Evolutionary conservation across 2,888 invertebrate genomes (phyloP), one percentile per base, ranked within the genome.

Genomic region (Agrochola lychnidis): DNA sequence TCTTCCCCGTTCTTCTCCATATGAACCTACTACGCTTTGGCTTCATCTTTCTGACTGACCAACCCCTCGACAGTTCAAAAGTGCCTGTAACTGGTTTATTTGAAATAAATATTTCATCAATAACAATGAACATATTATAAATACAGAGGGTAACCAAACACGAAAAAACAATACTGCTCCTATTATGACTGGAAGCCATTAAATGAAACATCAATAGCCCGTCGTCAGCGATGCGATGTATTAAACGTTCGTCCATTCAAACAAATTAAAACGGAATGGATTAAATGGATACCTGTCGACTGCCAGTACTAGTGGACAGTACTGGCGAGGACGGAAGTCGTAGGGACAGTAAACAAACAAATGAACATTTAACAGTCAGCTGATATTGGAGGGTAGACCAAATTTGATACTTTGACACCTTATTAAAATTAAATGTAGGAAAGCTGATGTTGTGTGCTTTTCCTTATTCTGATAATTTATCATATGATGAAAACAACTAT

Each of bases 231-330:
- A 79, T 48, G 78, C 81, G 87, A 78, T 77, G 56, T 78, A 88
- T 87, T 84, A 88, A 88, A 82, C 82, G 73, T 76, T 77, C 66
- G 30, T 71, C 69, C 82, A 77, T 76, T 80, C 78, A 73, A 82
- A 87, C 80, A 87, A 87, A 87, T 87, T 87, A 88, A 84, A 87
- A 80, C 64, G 66, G 51, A 81, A 87, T 85, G 71, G 80, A 84
- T 83, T 83, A 86, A 85, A 84, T 71, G 76, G 70, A 83, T 83
- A 81, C 70, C 85, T 63, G 74, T 62, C 59, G 59, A 75, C 76
- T 16, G 68, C 56, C 73, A 40, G 73, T 73, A 72, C 73, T 57
- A 22, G 25, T 36, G 42, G 36, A 4, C 7, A 48, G 84, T 83
- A 88, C 80, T 30, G 40, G 68, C 16, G 62, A 53, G 12, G 7